Evolutionary conservation across 2,888 invertebrate genomes (phyloP).

Genomic region (Campopleginae sp.): DNA sequence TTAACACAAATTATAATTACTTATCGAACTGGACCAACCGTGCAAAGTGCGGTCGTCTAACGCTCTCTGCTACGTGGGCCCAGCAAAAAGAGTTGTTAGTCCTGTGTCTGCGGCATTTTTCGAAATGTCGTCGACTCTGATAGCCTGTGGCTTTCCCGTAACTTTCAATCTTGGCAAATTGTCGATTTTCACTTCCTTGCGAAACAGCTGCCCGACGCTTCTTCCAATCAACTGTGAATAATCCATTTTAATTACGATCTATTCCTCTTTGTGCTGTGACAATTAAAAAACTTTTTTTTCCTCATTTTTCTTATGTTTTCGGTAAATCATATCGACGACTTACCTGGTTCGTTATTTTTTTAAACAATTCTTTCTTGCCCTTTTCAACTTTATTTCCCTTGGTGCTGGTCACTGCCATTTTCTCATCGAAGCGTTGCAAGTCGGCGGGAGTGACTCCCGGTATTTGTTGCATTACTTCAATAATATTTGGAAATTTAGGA

Average conservation of each 20-base stretch:
- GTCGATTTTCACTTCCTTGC: constrained; percentile 93
- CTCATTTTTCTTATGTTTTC: background rate
- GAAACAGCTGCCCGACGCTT: constrained; percentile 94
- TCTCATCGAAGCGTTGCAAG: constrained; percentile 94
- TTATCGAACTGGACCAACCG: constrained; percentile 77
- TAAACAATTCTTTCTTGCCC: constrained; percentile 95
- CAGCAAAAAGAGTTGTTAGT: constrained; percentile 81
- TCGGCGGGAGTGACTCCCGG: constrained; percentile 93
- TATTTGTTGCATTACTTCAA: constrained; percentile 89
- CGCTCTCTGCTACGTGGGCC: constrained; percentile 81
- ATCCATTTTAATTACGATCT: background rate
- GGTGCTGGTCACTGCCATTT: constrained; percentile 88
- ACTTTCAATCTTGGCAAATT: constrained; percentile 91
- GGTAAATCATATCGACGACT: background rate
- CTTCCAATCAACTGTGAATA: constrained; percentile 89
- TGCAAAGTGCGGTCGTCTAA: constrained; percentile 72
- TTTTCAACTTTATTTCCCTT: constrained; percentile 94
- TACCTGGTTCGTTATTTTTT: constrained; percentile 93
- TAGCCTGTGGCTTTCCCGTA: constrained; percentile 77
- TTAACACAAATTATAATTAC: constrained; percentile 77
- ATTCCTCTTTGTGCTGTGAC: background rate
- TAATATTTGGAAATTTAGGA: constrained; percentile 90
- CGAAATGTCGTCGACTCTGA: constrained; percentile 80
- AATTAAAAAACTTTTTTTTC: background rate
- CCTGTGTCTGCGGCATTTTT: constrained; percentile 79